These are phyloP conservation scores for Holotrichia oblita DNA, from an alignment of 1,140 invertebrate species.

Conservation along the genomic window DNA sequence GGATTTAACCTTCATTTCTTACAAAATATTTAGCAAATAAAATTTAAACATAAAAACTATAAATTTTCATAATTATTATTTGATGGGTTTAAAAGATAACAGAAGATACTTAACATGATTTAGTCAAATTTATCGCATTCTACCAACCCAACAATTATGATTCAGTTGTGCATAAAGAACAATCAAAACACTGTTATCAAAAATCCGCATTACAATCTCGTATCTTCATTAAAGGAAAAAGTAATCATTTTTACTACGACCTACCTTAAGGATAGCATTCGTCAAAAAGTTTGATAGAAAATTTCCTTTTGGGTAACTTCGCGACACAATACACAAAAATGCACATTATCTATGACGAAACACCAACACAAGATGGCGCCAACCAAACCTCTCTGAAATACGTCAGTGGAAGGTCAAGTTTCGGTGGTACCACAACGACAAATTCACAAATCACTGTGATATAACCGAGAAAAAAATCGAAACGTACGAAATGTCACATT, in stretches of 20 bases:
- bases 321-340: constrained; percentile 16
- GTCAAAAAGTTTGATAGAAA: background rate
- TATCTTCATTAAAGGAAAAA: too few relatives aligned
- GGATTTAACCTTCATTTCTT: too few relatives aligned
- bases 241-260: background rate
- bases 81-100: too few relatives aligned
- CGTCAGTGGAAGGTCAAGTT: background rate
- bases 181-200: too few relatives aligned
- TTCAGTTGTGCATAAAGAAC: too few relatives aligned
- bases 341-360: constrained; percentile 21
- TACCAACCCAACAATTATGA: too few relatives aligned
- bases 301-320: background rate
- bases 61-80: too few relatives aligned
- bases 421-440: background rate
- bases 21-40: too few relatives aligned
- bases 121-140: too few relatives aligned
- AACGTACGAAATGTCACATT: background rate
- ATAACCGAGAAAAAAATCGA: background rate
- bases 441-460: constrained; percentile 15
- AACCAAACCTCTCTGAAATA: background rate
- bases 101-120: too few relatives aligned
- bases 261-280: constrained; percentile 13
- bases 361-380: constrained; percentile 20
- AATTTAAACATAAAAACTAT: too few relatives aligned
- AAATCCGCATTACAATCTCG: too few relatives aligned